A percentile compares a stretch with the other conserved stretches of the same genome.
phyloP scores from a whole-genome alignment of 2,888 invertebrate species.

The Hirtodrosophila histrioides region DNA sequence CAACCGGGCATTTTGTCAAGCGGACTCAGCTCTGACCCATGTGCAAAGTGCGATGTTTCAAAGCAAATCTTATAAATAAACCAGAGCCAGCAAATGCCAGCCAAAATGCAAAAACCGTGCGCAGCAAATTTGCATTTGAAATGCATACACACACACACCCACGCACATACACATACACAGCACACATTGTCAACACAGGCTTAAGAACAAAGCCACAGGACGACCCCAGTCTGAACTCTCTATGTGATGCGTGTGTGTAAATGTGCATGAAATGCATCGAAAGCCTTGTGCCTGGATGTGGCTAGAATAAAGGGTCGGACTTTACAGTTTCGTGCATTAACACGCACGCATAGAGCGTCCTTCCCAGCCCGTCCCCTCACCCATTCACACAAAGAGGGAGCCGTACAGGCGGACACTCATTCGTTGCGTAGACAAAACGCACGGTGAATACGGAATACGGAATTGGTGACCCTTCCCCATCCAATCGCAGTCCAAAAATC shows the following conservation, averaged over 20 bases:
- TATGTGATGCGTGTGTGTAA: conserved; percentile 37
- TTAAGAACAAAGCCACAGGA: conserved; percentile 60
- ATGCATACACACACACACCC: conserved; percentile 26
- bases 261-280: conserved; percentile 61
- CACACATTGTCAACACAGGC: conserved; percentile 54
- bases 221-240: conserved; percentile 34
- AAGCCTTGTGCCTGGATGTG: conserved; percentile 23
- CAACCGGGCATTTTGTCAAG: conserved; percentile 63
- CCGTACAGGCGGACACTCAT: conserved; percentile 27
- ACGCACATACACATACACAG: conserved; percentile 7
- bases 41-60: conserved; percentile 63
- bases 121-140: conserved; percentile 69
- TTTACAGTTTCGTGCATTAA: conserved; percentile 75
- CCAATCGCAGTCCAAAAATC: conserved; percentile 3
- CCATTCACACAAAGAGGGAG: not conserved
- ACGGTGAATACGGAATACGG: conserved; percentile 60
- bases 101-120: conserved; percentile 47
- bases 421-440: conserved; percentile 61
- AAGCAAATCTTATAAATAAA: conserved; percentile 76
- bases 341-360: conserved; percentile 66
- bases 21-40: conserved; percentile 67
- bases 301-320: conserved; percentile 54
- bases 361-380: not conserved
- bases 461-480: conserved; percentile 44
- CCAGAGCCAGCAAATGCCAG: conserved; percentile 53